Evolutionary conservation across 2,113 vertebrate genomes (phyloP), one percentile per base, ranked within the genome.

Genomic region (Psammodynastes pulverulentus): DNA sequence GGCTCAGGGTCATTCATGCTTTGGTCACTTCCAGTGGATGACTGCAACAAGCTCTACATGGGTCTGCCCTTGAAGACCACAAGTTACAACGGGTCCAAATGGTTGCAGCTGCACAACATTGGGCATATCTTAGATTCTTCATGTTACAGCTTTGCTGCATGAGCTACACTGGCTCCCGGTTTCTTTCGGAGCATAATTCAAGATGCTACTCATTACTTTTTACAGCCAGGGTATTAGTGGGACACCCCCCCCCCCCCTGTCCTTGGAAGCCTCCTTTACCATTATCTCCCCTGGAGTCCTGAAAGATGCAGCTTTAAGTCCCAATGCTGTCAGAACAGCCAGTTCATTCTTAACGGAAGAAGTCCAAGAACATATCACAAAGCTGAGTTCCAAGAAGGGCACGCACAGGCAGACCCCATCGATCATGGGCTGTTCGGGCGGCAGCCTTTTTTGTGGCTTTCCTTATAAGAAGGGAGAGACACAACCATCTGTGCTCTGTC

Each of bases 271-370:
- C 6, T 87, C 56, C 29, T 62, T 46, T 17, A 5, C 72, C 91
- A 88, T 88, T 92, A 88, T 92, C 91, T 92, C 86, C 52, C 1
- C 52, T 79, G 56, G 51, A 13, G 7, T 51, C 54, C 86, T 52
- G 56, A 91, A 72, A 87, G 91, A 89, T 85, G 72, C 87, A 85
- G 39, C 91, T 89, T 92, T 85, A 85, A 89, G 72, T 89, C 91
- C 84, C 91, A 88, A 1, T 53, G 53, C 91, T 92, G 86, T 86
- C 86, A 92, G 91, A 86, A 92, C 91, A 92, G 86, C 10, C 24
- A 62, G 86, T 92, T 88, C 56, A 26, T 24, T 92, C 34, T 48
- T n/a, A 58, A 67, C 19, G 48, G 86, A 86, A 72, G 91, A 92
- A 29, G 91, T 92, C 91, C 91, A 92, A 92, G 86, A 72, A 92